These are phyloP conservation scores for Noctua janthe DNA, from an alignment of 2,888 invertebrate species.

Conservation along the genomic window DNA sequence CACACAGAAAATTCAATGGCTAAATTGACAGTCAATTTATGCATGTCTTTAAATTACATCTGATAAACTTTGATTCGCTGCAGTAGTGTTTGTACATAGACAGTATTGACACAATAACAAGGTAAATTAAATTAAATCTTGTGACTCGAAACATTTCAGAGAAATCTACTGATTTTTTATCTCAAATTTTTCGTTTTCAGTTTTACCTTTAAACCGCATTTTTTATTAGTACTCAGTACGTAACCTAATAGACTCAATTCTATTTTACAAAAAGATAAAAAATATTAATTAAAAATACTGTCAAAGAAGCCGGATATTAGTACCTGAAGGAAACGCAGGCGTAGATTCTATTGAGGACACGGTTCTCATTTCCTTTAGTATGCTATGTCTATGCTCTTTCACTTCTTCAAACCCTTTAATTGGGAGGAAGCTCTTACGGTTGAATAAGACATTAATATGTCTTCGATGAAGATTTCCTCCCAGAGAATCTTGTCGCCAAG, in stretches of 20 bases:
- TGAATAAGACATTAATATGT: slow-evolving; percentile 4
- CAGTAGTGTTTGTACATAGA: not conserved
- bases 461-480: not conserved
- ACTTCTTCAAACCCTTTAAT: slow-evolving; percentile 20
- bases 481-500: not conserved
- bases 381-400: slow-evolving; percentile 12
- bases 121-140: not conserved
- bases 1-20: not conserved
- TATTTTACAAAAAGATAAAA: slow-evolving; percentile 2
- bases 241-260: slow-evolving; percentile 4
- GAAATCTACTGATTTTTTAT: not conserved
- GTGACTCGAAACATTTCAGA: not conserved
- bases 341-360: slow-evolving; percentile 24
- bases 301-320: slow-evolving; percentile 46
- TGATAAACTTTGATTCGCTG: not conserved
- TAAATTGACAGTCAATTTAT: slow-evolving; percentile 24
- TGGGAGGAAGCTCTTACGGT: slow-evolving; percentile 12
- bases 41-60: not conserved
- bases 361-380: slow-evolving; percentile 37
- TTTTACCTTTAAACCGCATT: not conserved
- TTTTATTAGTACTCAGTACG: not conserved
- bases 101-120: not conserved
- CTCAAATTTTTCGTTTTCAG: not conserved
- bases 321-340: slow-evolving; percentile 32
- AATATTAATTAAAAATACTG: slow-evolving; percentile 3